Conservation (phyloP, 2,797 vertebrate genomes). For the Phrynocephalus guinanensis region DNA sequence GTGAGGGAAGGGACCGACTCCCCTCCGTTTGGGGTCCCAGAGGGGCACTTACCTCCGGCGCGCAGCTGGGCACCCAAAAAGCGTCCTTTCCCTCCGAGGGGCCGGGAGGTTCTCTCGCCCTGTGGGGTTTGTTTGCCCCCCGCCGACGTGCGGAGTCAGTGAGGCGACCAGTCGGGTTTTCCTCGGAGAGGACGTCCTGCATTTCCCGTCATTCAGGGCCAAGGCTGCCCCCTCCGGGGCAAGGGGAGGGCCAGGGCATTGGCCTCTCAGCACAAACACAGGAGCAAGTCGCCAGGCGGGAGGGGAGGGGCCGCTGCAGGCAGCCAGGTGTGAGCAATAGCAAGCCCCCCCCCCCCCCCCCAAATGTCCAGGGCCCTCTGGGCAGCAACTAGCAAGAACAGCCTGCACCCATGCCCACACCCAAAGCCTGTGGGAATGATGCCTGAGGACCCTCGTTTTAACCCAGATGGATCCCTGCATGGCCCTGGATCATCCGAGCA, state of each 20-base stretch:
- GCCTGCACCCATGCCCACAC: neutral
- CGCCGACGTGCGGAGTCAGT: neutral
- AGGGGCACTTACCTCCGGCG: neutral
- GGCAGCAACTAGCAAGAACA: neutral
- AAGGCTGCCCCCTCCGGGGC: neutral
- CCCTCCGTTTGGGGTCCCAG: neutral
- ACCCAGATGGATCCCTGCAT: no score
- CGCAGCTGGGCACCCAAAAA: rapidly evolving
- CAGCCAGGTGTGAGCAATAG: neutral
- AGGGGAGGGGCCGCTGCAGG: neutral
- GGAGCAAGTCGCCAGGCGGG: neutral
- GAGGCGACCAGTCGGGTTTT: constrained; percentile 33
- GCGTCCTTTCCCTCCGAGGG: rapidly evolving
- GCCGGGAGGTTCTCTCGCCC: neutral
- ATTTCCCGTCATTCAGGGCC: neutral
- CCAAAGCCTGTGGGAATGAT: neutral
- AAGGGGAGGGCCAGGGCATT: neutral
- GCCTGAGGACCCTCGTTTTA: no score
- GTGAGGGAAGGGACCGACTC: neutral
- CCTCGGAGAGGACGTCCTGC: constrained; percentile 23
- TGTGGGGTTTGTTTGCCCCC: constrained; percentile 25
- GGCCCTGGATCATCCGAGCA: no score
- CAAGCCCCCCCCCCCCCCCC: no score
- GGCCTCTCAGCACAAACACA: neutral
- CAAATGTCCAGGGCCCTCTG: no score